phyloP scores from a whole-genome alignment of 2,888 invertebrate genomes.

The Spodoptera littoralis region DNA sequence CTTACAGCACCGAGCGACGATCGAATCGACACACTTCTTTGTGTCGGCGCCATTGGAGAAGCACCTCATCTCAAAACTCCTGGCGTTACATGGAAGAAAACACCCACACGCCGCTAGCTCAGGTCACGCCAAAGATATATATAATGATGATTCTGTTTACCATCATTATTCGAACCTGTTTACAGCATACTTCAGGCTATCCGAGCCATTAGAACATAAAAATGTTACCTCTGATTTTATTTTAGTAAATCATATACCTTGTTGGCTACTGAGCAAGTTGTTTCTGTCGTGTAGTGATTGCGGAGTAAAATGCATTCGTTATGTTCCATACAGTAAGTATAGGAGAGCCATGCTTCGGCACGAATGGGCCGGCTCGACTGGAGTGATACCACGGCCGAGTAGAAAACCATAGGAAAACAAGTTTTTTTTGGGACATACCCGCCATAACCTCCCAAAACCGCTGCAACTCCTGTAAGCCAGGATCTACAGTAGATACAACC shows the following conservation, averaged over 20 bases:
- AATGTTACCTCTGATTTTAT: slow-evolving; percentile 26
- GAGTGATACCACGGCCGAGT: too few species aligned
- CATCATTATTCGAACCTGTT: slow-evolving; percentile 41
- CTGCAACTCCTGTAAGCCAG: too few species aligned
- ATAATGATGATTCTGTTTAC: slow-evolving; percentile 54
- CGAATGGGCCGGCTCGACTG: too few species aligned
- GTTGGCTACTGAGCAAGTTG: neutral
- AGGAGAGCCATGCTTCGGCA: too few species aligned
- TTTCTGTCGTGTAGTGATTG: neutral
- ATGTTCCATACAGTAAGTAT: too few species aligned
- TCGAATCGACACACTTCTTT: neutral
- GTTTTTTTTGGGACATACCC: too few species aligned
- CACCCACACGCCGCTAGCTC: slow-evolving; percentile 54
- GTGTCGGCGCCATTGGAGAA: slow-evolving; percentile 45
- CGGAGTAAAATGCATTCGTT: too few species aligned
- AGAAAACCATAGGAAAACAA: too few species aligned
- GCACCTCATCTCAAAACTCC: slow-evolving; percentile 38
- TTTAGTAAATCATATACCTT: slow-evolving; percentile 28
- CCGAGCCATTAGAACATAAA: slow-evolving; percentile 24
- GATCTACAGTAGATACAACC: too few species aligned
- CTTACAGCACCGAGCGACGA: fast-evolving
- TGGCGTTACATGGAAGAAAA: slow-evolving; percentile 55
- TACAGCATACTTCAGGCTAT: slow-evolving; percentile 18
- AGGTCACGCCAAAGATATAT: slow-evolving; percentile 59
- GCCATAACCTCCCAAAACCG: too few species aligned